Percentiles rank a stretch among this genome's conserved stretches.
phyloP scores from a whole-genome alignment of 1,140 invertebrate species.

The Melitaea cinxia region DNA sequence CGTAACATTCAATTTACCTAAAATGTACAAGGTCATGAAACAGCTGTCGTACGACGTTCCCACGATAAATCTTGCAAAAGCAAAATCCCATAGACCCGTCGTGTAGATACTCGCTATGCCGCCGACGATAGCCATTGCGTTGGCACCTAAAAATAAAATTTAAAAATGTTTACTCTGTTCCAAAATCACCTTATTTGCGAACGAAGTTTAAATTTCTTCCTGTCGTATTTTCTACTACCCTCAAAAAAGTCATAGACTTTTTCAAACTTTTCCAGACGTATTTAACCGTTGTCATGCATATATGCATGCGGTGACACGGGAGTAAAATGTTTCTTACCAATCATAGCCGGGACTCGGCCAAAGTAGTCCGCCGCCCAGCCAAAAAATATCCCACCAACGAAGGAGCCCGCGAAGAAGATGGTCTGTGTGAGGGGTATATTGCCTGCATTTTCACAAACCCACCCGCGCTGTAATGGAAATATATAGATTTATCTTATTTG shows the following conservation, averaged over 20 bases:
- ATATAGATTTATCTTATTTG: neutral
- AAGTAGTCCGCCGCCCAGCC: slow-evolving; percentile 86
- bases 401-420: slow-evolving; percentile 86
- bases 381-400: slow-evolving; percentile 87
- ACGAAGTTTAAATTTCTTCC: no score
- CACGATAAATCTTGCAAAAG: slow-evolving; percentile 84
- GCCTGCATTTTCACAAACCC: slow-evolving; percentile 85
- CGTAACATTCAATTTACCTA: slow-evolving; percentile 81
- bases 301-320: no score
- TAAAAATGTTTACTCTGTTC: neutral
- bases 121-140: slow-evolving; percentile 84
- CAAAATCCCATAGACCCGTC: slow-evolving; percentile 83
- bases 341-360: slow-evolving; percentile 85
- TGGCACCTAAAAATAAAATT: slow-evolving; percentile 77
- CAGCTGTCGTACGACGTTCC: slow-evolving; percentile 90
- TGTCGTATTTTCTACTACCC: no score
- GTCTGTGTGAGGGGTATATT: slow-evolving; percentile 84
- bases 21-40: slow-evolving; percentile 92
- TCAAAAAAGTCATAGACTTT: no score
- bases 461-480: slow-evolving; percentile 72
- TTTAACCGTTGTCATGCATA: no score
- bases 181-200: neutral
- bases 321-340: slow-evolving; percentile 55
- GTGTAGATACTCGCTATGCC: slow-evolving; percentile 86
- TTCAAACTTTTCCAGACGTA: no score